Evolutionary conservation across 2,797 vertebrate genomes (phyloP).

Genomic region (Brachyalestes nurse): DNA sequence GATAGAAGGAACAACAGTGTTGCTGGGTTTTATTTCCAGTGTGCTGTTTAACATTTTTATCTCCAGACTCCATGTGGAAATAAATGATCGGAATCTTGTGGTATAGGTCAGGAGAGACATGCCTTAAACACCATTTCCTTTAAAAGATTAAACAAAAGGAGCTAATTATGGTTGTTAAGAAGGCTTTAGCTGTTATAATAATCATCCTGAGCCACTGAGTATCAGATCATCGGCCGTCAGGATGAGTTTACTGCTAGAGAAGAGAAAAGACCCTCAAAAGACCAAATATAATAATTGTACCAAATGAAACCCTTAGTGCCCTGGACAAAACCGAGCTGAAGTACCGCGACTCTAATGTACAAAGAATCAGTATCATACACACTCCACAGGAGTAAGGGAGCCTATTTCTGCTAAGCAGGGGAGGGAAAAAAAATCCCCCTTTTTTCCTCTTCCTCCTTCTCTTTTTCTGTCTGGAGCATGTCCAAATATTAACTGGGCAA

Average conservation of each 20-base stretch:
- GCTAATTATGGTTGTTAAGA: background rate
- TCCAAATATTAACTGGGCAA: no score
- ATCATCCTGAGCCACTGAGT: background rate
- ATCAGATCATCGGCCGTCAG: background rate
- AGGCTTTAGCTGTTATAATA: background rate
- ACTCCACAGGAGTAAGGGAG: background rate
- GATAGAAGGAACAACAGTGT: background rate
- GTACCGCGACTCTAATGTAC: background rate
- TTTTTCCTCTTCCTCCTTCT: no score
- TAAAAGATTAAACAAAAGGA: background rate
- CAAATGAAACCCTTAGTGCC: background rate
- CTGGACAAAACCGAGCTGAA: background rate
- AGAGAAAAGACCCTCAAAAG: background rate
- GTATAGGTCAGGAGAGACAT: background rate
- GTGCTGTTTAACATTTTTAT: background rate
- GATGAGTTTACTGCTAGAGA: background rate
- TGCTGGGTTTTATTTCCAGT: background rate
- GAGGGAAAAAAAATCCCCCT: no score
- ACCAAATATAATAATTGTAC: conserved; percentile 5
- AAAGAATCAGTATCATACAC: background rate
- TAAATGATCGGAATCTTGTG: background rate
- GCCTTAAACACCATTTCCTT: background rate
- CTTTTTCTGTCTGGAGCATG: no score
- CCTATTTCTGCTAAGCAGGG: no score
- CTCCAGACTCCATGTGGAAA: background rate